phyloP scores from a whole-genome alignment of 2,888 invertebrate species.

The Myathropa florea region DNA sequence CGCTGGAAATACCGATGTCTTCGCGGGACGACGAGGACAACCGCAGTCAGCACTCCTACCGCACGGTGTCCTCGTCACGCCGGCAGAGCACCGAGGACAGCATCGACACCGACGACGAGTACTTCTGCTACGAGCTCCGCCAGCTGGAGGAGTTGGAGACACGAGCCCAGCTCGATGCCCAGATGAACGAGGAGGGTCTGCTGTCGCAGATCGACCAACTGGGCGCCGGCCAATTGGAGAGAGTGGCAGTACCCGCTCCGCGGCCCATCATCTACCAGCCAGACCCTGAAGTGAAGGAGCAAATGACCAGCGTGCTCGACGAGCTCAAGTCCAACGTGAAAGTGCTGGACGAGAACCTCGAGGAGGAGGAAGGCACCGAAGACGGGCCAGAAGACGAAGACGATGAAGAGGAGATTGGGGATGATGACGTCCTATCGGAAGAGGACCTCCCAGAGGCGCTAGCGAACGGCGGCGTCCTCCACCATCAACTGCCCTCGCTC shows the following conservation, averaged over 20 bases:
- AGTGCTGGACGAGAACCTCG: conserved; percentile 76
- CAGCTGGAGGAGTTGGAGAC: conserved; percentile 93
- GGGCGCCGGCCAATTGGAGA: conserved; percentile 84
- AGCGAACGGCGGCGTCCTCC: conserved; percentile 6
- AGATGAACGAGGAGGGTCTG: conserved; percentile 72
- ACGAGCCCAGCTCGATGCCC: conserved; percentile 84
- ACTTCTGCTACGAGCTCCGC: conserved; percentile 93
- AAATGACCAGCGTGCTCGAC: conserved; percentile 89
- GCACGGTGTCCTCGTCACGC: conserved; percentile 92
- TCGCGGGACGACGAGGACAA: conserved; percentile 91
- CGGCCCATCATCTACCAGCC: conserved; percentile 81
- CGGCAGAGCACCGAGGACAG: conserved; percentile 95
- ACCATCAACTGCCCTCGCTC: conserved; percentile 29
- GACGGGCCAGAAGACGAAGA: conserved; percentile 73
- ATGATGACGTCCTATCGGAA: conserved; percentile 10
- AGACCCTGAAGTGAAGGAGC: conserved; percentile 87
- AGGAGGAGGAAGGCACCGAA: conserved; percentile 14
- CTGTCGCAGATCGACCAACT: conserved; percentile 81
- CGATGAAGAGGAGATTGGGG: background rate
- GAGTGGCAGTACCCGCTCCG: background rate
- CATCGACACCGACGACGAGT: conserved; percentile 96
- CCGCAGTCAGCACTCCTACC: conserved; percentile 92
- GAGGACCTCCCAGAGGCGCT: background rate
- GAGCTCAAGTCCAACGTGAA: conserved; percentile 88
- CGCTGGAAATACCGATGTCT: conserved; percentile 88